Percentiles rank a stretch among this genome's conserved stretches.
Evolutionary conservation across 2,888 invertebrate genomes (phyloP).

Genomic region (Sesia apiformis): DNA sequence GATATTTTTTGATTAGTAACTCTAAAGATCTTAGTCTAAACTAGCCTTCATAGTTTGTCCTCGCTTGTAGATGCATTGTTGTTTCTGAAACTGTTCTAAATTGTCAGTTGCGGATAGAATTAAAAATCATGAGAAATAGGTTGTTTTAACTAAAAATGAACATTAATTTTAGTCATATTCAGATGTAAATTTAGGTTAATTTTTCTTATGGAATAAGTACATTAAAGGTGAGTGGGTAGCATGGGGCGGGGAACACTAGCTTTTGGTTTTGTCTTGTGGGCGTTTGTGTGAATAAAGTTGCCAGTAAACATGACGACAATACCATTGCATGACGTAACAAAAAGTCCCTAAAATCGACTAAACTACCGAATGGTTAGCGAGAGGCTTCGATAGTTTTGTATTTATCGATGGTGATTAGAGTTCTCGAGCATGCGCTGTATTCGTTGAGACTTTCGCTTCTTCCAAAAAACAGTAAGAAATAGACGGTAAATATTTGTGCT

Average conservation of each 20-base stretch:
- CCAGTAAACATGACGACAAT: slow-evolving; percentile 15
- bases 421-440: slow-evolving; percentile 70
- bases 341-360: slow-evolving; percentile 37
- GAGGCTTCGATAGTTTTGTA: slow-evolving; percentile 41
- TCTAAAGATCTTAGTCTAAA: too few relatives aligned
- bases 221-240: slow-evolving; percentile 47
- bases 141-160: neutral
- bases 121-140: too few relatives aligned
- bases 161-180: neutral
- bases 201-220: neutral
- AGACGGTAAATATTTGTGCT: slow-evolving; percentile 23
- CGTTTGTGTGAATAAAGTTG: slow-evolving; percentile 35
- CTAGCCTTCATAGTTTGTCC: too few relatives aligned
- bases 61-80: too few relatives aligned
- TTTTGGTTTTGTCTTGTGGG: slow-evolving; percentile 65
- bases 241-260: slow-evolving; percentile 60
- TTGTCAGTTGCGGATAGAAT: too few relatives aligned
- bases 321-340: slow-evolving; percentile 39
- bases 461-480: slow-evolving; percentile 27
- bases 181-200: neutral
- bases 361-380: slow-evolving; percentile 26
- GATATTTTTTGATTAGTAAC: too few relatives aligned
- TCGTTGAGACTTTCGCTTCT: slow-evolving; percentile 67
- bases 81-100: too few relatives aligned
- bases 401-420: slow-evolving; percentile 52